phyloP scores from a whole-genome alignment of 1,140 invertebrate genomes.

The Campoletis sonorensis region DNA sequence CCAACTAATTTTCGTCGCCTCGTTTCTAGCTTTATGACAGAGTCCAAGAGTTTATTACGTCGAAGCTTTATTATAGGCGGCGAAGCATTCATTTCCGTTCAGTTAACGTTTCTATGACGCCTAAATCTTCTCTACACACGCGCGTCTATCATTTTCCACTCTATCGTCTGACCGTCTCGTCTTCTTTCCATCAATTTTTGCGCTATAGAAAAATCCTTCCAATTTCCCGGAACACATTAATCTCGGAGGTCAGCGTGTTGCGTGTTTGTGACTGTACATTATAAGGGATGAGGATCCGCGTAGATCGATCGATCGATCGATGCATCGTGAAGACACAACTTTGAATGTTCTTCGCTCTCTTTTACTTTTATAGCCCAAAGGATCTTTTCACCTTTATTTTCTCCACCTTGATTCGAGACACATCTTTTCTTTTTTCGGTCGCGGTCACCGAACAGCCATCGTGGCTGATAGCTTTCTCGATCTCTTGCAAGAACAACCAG shows the following conservation, averaged over 20 bases:
- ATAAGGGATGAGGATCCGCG: neutral
- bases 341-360: no score
- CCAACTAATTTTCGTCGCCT: neutral
- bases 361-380: no score
- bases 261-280: no score
- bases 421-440: neutral
- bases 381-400: neutral
- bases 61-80: neutral
- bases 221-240: constrained; percentile 15
- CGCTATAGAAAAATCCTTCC: constrained; percentile 7
- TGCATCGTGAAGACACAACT: neutral
- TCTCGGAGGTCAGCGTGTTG: constrained; percentile 7
- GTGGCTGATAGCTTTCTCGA: neutral
- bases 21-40: no score
- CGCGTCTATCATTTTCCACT: neutral
- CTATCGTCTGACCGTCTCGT: neutral
- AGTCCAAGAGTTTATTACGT: constrained; percentile 11
- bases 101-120: neutral
- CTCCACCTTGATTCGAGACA: neutral
- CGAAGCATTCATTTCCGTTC: neutral
- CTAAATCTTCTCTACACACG: neutral
- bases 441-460: neutral
- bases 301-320: constrained; percentile 1
- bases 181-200: neutral
- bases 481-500: neutral